Base-by-base conservation (phyloP, 1,140 invertebrate species). In the Saxidomus purpurata region DNA sequence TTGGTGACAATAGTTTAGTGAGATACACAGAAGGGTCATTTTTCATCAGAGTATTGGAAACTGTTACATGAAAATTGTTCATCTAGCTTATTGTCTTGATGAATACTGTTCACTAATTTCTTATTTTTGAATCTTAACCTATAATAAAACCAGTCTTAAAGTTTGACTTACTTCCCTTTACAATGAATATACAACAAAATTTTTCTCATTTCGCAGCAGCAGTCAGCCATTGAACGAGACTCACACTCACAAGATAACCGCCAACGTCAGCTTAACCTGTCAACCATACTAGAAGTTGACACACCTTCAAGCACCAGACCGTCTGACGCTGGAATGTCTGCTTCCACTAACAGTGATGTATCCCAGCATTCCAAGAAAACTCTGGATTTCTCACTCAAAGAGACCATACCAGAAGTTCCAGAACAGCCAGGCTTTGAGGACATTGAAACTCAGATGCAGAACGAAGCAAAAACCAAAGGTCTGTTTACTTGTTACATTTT, bases 221-320 rank as follows among this genome's bases (percentile, higher is more conserved):
- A 79, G 47, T 1, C 38, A 22, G 38, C 36, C 8, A 31, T 13
- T 25, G 1, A 82, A 31, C n/a, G 36, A 67, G 80, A 82, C 36
- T 25, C 19, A 11, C 8, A 82, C 19, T 15, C 4, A 25, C 31
- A 59, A 36, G 61, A 76, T 61, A 38, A 34, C 40, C 28, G 81
- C 17, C 82, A 90, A n/a, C 91, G 90, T 22, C 89, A 91, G 76
- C 89, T 91, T 47, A 93, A 92, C 40, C 71, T 89, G 52, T 89
- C 87, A 69, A 93, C 92, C 43, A 93, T 93, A n/a, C 40, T 90
- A 34, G 92, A 93, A 52, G 90, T 93, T 52, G 92, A 93, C 76
- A 92, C 92, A 0, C 92, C 92, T 0, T 36, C 55, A 28, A 89
- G 87, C 38, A 83, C 77, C 25, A 28, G 83, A 31, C 83, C 67